phyloP scores from a whole-genome alignment of 53 echinoderm and acorn worm species.

The Luidia sarsii region DNA sequence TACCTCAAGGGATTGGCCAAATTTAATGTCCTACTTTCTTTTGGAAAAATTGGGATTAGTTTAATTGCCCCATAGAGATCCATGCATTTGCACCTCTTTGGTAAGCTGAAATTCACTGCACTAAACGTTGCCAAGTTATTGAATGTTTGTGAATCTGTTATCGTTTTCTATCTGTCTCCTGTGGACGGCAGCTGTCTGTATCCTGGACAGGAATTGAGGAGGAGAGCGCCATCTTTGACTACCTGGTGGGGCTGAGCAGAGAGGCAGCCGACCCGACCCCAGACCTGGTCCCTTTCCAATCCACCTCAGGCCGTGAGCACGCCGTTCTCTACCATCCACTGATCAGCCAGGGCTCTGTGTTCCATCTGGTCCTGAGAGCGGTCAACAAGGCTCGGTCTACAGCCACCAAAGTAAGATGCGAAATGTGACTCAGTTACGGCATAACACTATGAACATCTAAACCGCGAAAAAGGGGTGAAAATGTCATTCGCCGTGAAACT shows the following conservation, averaged over 20 bases:
- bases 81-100: too few relatives aligned
- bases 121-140: too few relatives aligned
- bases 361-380: conserved; percentile 20
- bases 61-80: too few relatives aligned
- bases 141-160: too few relatives aligned
- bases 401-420: conserved; percentile 4
- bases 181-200: background rate
- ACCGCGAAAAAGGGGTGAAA: too few relatives aligned
- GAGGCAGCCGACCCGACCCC: background rate
- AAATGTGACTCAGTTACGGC: too few relatives aligned
- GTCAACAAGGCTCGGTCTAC: conserved; percentile 12
- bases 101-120: too few relatives aligned
- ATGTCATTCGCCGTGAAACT: too few relatives aligned
- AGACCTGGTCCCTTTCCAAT: background rate
- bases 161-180: background rate
- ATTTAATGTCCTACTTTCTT: too few relatives aligned
- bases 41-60: too few relatives aligned
- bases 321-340: conserved; percentile 4
- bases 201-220: background rate
- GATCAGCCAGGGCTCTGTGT: conserved; percentile 3
- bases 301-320: conserved; percentile 1
- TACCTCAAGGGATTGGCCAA: too few relatives aligned
- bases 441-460: too few relatives aligned
- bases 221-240: conserved; percentile 27
- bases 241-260: conserved; percentile 13